These are phyloP conservation scores for Hylia prasina DNA, from an alignment of 2,113 vertebrate genomes.

Conservation along the genomic window DNA sequence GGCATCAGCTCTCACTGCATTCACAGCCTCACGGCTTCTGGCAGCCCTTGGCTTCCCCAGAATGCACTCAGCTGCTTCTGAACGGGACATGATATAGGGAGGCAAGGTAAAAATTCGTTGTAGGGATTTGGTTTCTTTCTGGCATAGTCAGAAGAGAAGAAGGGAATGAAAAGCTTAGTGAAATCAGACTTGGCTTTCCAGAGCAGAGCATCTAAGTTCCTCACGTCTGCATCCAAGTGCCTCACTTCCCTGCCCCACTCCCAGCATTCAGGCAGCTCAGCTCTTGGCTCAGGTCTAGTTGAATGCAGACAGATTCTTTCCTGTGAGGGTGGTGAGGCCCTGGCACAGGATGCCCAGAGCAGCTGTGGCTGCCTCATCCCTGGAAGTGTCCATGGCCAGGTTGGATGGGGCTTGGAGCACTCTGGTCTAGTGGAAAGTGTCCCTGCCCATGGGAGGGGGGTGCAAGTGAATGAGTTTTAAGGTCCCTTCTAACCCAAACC, in stretches of 20 bases:
- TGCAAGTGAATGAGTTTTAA: neutral
- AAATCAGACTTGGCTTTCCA: neutral
- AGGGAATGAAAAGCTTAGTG: neutral
- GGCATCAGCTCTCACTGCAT: accelerated
- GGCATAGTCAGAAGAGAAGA: neutral
- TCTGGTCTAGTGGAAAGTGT: neutral
- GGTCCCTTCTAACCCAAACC: neutral
- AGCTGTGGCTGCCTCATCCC: neutral
- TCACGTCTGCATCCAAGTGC: neutral
- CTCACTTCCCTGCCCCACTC: neutral
- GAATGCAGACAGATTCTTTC: neutral
- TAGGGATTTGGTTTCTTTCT: neutral
- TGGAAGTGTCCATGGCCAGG: neutral
- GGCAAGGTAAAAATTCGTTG: neutral
- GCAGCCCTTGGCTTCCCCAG: neutral
- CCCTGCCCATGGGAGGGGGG: neutral
- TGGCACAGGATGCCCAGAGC: neutral
- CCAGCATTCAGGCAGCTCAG: neutral
- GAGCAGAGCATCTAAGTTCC: neutral
- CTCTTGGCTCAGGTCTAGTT: neutral
- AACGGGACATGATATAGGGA: neutral
- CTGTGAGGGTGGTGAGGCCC: neutral
- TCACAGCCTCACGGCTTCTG: neutral
- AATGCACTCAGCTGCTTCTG: neutral
- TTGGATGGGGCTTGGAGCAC: neutral